These are phyloP conservation scores for Yponomeuta plumbellus DNA, from an alignment of 2,888 invertebrate genomes.

Conservation along the genomic window DNA sequence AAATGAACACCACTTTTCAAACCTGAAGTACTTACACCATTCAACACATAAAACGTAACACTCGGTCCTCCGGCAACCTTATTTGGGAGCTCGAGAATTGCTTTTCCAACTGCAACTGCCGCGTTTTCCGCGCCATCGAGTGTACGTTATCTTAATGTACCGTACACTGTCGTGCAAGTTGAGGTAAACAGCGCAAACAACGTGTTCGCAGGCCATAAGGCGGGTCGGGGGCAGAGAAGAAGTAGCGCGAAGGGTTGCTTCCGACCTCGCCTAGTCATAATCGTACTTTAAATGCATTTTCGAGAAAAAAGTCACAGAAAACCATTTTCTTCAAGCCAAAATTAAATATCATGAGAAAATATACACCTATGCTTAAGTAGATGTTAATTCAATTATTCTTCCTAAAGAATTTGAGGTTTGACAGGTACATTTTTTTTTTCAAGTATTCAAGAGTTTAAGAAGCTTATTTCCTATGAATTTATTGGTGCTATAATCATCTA, in stretches of 20 bases:
- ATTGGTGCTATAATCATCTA: too few species aligned
- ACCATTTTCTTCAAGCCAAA: too few species aligned
- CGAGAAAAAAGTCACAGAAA: too few species aligned
- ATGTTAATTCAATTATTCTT: too few species aligned
- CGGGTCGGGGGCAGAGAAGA: not conserved
- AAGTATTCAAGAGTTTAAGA: too few species aligned
- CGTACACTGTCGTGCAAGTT: constrained; percentile 7
- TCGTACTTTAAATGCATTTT: too few species aligned
- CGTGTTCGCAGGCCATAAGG: constrained; percentile 2
- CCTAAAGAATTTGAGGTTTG: too few species aligned
- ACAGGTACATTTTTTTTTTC: too few species aligned
- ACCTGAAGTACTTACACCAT: not conserved
- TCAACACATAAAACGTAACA: not conserved
- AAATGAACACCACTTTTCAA: not conserved
- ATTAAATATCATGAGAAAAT: too few species aligned
- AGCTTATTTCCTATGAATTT: too few species aligned
- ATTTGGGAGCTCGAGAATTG: not conserved
- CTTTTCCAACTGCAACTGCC: not conserved
- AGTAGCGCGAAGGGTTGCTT: not conserved
- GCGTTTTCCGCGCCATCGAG: not conserved
- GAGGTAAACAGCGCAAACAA: not conserved
- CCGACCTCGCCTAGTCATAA: too few species aligned
- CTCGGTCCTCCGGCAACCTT: not conserved
- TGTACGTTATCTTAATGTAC: constrained; percentile 9
- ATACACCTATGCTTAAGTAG: too few species aligned